A percentile compares a stretch with the other conserved stretches of the same genome.
Evolutionary conservation across 2,797 vertebrate genomes (phyloP).

Genomic region (Mastacembelus armatus): DNA sequence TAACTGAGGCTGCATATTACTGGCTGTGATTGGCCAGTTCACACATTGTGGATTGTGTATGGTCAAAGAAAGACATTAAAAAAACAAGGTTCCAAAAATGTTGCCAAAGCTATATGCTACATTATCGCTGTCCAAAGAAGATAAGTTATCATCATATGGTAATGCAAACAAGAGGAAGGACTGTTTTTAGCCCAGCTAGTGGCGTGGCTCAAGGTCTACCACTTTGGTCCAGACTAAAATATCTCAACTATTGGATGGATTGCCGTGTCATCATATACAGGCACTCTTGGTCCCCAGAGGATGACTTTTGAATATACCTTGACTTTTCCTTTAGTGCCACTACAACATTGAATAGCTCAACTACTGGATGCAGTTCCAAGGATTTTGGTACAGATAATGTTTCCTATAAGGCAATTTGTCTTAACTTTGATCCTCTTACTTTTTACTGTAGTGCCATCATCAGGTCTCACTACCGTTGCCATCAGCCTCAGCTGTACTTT

Average conservation of each 20-base stretch:
- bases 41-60: constrained; percentile 32
- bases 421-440: neutral
- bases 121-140: constrained; percentile 4
- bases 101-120: neutral
- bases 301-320: neutral
- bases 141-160: neutral
- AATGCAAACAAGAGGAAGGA: neutral
- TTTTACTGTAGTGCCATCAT: neutral
- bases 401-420: neutral
- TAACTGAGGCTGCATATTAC: constrained; percentile 37
- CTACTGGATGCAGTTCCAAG: neutral
- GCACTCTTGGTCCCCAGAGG: neutral
- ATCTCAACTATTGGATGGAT: neutral
- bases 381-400: neutral
- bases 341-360: neutral
- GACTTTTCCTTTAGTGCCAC: neutral
- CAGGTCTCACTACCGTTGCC: neutral
- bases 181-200: neutral
- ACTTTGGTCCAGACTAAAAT: neutral
- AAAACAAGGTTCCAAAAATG: too few species aligned
- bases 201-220: neutral
- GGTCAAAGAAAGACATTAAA: constrained; percentile 30
- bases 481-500: too few species aligned
- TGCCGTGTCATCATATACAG: neutral
- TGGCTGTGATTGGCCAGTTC: constrained; percentile 42